Conservation (phyloP, 2,888 invertebrate species). For the Tipula lateralis region DNA sequence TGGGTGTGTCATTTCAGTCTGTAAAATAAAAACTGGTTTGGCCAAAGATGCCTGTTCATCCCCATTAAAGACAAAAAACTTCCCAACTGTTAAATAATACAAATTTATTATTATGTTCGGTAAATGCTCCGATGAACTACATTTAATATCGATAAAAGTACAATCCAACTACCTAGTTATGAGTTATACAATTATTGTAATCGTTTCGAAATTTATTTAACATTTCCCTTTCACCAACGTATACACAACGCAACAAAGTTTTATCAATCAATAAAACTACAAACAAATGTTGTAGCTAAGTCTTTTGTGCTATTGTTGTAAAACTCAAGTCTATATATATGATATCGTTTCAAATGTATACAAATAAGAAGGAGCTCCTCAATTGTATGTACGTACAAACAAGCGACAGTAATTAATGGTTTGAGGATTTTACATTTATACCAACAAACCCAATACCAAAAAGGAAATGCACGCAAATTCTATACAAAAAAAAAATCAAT, state of each 20-base stretch:
- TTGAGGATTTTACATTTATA: neutral
- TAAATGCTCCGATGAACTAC: neutral
- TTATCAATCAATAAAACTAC: neutral
- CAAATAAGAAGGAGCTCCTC: neutral
- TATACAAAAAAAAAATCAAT: neutral
- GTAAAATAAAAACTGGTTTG: no score
- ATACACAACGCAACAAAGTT: neutral
- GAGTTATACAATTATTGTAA: neutral
- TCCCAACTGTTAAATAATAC: no score
- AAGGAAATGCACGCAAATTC: slow-evolving; percentile 13
- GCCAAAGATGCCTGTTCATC: no score
- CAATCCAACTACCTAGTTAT: neutral
- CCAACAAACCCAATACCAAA: neutral
- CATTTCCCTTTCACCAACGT: neutral
- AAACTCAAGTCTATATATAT: neutral
- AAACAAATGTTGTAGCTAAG: neutral
- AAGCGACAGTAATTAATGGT: slow-evolving; percentile 9
- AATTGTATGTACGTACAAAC: neutral
- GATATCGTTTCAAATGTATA: neutral
- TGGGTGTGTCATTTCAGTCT: no score
- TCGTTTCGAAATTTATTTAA: neutral
- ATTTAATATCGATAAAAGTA: neutral
- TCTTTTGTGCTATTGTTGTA: neutral
- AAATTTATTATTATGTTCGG: neutral
- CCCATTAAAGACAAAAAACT: no score